Evolutionary conservation across 2,113 vertebrate genomes (phyloP).

Genomic region (Tetraodon nigroviridis): DNA sequence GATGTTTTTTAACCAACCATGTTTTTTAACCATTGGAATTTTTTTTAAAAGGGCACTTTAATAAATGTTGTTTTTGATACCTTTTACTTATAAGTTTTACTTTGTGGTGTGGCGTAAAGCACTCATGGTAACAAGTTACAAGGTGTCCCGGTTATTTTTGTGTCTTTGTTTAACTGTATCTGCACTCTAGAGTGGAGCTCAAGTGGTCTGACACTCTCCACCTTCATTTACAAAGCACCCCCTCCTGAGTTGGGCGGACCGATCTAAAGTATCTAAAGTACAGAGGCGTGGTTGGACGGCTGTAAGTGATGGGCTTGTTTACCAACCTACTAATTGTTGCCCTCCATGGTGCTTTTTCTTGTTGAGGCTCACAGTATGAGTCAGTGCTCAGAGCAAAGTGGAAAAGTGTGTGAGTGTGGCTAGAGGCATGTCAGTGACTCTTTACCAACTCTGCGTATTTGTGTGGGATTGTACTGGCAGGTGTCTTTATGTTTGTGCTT

Average conservation of each 20-base stretch:
- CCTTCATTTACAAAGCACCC: conserved; percentile 65
- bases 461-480: conserved; percentile 18
- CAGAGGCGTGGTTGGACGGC: conserved; percentile 41
- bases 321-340: conserved; percentile 64
- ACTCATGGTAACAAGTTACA: not conserved
- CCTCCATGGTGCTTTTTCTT: conserved; percentile 50
- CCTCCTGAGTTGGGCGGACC: conserved; percentile 59
- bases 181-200: conserved; percentile 60
- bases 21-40: no score
- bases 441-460: conserved; percentile 11
- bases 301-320: conserved; percentile 64
- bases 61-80: no score
- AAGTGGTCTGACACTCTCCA: conserved; percentile 65
- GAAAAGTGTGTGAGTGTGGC: conserved; percentile 32
- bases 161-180: conserved; percentile 24
- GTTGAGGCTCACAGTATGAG: conserved; percentile 36
- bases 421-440: conserved; percentile 21
- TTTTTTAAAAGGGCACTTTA: no score
- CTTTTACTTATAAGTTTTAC: no score
- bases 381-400: conserved; percentile 37
- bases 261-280: conserved; percentile 27
- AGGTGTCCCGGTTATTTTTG: conserved; percentile 2
- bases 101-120: conserved; percentile 9
- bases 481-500: conserved; percentile 27
- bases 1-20: no score